Evolutionary conservation across 2,113 vertebrate species (phyloP), one percentile per base, ranked within the genome.

Genomic region (Thunnus thynnus): DNA sequence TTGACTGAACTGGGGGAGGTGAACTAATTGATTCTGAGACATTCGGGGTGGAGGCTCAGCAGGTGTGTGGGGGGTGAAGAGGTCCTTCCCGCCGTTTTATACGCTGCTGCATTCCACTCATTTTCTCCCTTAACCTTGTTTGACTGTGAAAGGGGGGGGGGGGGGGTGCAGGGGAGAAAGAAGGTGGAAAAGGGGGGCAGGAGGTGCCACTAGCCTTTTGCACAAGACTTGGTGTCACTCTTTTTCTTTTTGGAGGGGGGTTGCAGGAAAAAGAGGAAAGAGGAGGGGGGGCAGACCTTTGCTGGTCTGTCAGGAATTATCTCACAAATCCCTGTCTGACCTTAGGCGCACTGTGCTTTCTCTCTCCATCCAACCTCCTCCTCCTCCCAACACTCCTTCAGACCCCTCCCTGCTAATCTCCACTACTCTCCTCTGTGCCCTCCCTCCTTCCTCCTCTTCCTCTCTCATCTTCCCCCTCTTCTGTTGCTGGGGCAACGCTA

Each of bases 401-500:
- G 82, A 83, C 81, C 82, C 84, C 13, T 0, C 84, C 89, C 82
- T 62, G 20, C 62, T 83, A 86, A 88, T 84, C 92, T 91, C 54
- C 30, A 54, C 67, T 13, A 63, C 82, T 78, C 68, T 75, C 78
- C 62, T 76, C 79, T 82, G 83, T 91, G 88, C 61, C 78, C 83
- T 8, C 12, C 76, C 82, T 81, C 3, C 1, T 77, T 83, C 74
- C 82, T 84, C 82, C 44, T 84, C 84, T 62, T 62, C 57, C 66
- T 71, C 82, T 46, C 78, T 72, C 83, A 78, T 95, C 94, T 87
- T 74, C 67, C 82, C 88, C 91, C 83, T 65, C 25, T 88, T 47
- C 54, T 90, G 96, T 97, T 97, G 95, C 96, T 95, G 96, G 93
- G 94, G 96, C 94, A 96, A 97, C 95, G 84, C 86, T 95, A 96